Percentiles rank a stretch among this genome's conserved stretches.
phyloP scores from a whole-genome alignment of 2,797 vertebrate species.

The Platyrinchus mystaceus region DNA sequence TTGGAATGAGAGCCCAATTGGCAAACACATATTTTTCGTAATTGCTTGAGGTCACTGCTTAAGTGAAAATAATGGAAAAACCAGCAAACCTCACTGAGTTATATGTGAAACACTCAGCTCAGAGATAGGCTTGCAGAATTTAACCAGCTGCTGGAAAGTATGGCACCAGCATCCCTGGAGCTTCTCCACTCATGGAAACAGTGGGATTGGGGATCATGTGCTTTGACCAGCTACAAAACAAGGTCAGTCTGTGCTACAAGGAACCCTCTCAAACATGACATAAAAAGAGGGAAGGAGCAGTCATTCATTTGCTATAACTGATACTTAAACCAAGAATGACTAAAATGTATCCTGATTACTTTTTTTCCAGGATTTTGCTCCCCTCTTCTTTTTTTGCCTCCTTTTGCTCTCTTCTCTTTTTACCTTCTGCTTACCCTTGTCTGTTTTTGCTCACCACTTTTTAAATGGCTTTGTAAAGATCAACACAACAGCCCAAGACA shows the following conservation, averaged over 20 bases:
- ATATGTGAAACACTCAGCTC: not conserved
- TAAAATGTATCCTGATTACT: not conserved
- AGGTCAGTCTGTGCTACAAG: not conserved
- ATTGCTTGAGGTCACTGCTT: not conserved
- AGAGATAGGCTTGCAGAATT: not conserved
- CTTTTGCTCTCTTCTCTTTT: not conserved
- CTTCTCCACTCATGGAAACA: not conserved
- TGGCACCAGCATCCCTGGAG: not conserved
- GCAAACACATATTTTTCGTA: not conserved
- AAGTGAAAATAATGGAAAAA: not conserved
- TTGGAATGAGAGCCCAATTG: not conserved
- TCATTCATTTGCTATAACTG: not conserved
- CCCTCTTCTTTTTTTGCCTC: not conserved
- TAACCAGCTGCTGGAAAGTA: not conserved
- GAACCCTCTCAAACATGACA: not conserved
- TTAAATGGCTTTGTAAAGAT: not conserved
- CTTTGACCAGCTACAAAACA: not conserved
- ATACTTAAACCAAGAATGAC: not conserved
- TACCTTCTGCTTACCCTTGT: not conserved
- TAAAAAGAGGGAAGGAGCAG: not conserved
- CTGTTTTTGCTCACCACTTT: not conserved
- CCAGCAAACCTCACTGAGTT: not conserved
- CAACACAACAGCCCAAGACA: not conserved
- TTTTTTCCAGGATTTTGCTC: not conserved
- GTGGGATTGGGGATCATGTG: rapidly evolving